phyloP scores from a whole-genome alignment of 2,797 vertebrate species.

The Sphenodon punctatus region DNA sequence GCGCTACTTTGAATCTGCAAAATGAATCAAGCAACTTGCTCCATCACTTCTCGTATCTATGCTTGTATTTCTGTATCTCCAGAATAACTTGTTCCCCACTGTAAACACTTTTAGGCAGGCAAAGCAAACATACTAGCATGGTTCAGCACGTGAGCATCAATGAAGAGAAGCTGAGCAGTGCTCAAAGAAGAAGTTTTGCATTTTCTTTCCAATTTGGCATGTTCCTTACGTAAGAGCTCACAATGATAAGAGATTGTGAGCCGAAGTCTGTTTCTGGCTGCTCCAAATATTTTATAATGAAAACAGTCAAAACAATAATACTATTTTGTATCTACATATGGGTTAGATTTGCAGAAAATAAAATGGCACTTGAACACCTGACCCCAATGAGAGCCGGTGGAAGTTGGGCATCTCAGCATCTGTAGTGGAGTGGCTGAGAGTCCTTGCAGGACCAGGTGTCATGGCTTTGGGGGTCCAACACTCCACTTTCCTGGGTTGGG shows the following conservation, averaged over 20 bases:
- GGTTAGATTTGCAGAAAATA: too few species aligned
- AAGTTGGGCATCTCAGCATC: too few species aligned
- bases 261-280: not conserved
- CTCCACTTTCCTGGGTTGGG: too few species aligned
- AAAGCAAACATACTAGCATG: conserved; percentile 38
- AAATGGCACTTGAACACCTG: too few species aligned
- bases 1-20: conserved; percentile 38
- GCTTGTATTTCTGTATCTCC: conserved; percentile 23
- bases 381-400: too few species aligned
- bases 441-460: too few species aligned
- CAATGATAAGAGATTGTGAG: not conserved
- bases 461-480: too few species aligned
- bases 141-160: conserved; percentile 23
- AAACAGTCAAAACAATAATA: not conserved
- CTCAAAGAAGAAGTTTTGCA: conserved; percentile 21
- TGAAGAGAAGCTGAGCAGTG: conserved; percentile 18
- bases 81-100: conserved; percentile 34
- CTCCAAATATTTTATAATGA: not conserved
- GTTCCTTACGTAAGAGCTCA: conserved; percentile 2
- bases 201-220: conserved; percentile 16
- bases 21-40: conserved; percentile 51
- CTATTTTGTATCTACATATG: not conserved
- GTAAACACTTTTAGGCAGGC: conserved; percentile 40
- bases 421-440: too few species aligned
- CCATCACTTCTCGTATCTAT: conserved; percentile 29